A percentile compares a stretch with the other conserved stretches of the same genome.
Evolutionary conservation across 2,888 invertebrate genomes (phyloP).

Genomic region (Meta bourneti): DNA sequence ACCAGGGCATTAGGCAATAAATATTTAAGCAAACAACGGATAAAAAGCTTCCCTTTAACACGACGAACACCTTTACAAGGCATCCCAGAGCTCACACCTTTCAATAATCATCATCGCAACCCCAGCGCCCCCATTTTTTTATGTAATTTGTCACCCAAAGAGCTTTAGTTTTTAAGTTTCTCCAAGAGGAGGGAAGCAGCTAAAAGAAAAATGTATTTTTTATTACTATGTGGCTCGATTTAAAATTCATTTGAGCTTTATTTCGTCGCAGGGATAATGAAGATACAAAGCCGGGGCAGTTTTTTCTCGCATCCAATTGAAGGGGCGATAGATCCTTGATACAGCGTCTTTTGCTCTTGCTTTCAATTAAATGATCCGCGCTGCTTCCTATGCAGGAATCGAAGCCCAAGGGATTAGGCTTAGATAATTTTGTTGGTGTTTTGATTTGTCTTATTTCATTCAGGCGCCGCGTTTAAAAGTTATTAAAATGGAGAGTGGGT

Average conservation of each 20-base stretch:
- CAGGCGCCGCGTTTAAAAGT: not conserved
- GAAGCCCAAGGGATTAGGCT: not conserved
- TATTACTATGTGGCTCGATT: not conserved
- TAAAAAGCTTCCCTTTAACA: too few species aligned
- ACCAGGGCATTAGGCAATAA: too few species aligned
- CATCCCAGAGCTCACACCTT: too few species aligned
- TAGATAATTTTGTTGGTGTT: not conserved
- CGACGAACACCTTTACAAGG: too few species aligned
- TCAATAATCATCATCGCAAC: too few species aligned
- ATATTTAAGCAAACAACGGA: too few species aligned
- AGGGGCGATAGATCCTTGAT: not conserved
- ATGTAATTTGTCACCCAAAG: slow-evolving; percentile 57
- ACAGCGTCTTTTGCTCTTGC: not conserved
- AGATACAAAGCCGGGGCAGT: not conserved
- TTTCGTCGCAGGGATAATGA: not conserved
- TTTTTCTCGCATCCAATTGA: not conserved
- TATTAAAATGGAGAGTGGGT: not conserved
- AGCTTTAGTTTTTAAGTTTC: slow-evolving; percentile 35
- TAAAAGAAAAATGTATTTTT: not conserved
- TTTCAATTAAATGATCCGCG: not conserved
- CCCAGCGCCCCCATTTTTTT: slow-evolving; percentile 6
- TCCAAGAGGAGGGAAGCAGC: not conserved
- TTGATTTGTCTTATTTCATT: not conserved
- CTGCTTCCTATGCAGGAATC: not conserved
- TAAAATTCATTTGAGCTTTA: slow-evolving; percentile 11